phyloP scores from a whole-genome alignment of 2,888 invertebrate species.

The Lithodes maja region DNA sequence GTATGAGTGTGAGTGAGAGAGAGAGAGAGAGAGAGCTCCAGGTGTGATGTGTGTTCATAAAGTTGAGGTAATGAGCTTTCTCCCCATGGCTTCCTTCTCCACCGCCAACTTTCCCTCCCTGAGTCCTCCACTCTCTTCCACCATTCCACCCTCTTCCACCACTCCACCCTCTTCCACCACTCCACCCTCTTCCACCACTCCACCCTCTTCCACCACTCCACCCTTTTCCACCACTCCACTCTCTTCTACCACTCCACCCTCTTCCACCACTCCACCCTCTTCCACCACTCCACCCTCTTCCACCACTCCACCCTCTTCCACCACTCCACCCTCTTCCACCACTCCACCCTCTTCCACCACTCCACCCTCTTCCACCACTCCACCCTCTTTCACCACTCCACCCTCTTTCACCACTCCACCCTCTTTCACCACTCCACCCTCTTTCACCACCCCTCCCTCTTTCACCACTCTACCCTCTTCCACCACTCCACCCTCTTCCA shows the following conservation, averaged over 20 bases:
- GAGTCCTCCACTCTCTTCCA: too few species aligned
- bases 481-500: too few species aligned
- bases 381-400: neutral
- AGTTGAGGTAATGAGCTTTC: too few species aligned
- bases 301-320: neutral
- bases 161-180: neutral
- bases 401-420: neutral
- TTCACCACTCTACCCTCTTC: neutral
- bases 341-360: neutral
- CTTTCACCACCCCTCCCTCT: neutral
- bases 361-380: neutral
- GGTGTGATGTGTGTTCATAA: too few species aligned
- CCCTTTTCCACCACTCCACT: neutral
- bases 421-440: too few species aligned
- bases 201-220: neutral
- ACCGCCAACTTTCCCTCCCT: neutral
- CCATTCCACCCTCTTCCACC: neutral
- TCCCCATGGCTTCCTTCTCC: neutral
- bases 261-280: slow-evolving; percentile 1
- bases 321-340: neutral
- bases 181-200: neutral
- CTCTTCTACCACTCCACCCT: neutral
- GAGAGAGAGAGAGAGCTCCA: too few species aligned
- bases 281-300: neutral
- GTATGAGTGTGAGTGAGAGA: neutral